These are phyloP conservation scores for Philereme transversata DNA, from an alignment of 2,888 invertebrate genomes.

Conservation along the genomic window DNA sequence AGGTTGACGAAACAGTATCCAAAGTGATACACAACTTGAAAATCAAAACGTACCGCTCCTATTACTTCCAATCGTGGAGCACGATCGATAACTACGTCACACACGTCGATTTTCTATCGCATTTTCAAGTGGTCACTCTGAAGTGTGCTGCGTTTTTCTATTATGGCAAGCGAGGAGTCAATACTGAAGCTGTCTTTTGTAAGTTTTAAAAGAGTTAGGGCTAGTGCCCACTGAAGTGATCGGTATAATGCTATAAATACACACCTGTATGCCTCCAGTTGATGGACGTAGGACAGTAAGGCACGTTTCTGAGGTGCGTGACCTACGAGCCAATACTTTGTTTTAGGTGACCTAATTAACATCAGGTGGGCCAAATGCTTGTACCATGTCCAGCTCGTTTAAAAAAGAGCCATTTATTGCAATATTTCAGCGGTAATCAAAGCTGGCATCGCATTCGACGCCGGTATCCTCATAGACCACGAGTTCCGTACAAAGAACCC, in stretches of 20 bases:
- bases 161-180: conserved; percentile 78
- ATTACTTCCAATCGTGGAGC: conserved; percentile 83
- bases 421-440: conserved; percentile 76
- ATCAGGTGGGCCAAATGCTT: no score
- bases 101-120: conserved; percentile 77
- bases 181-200: conserved; percentile 72
- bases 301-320: no score
- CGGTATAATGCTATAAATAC: no score
- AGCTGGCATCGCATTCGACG: conserved; percentile 83
- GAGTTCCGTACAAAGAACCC: conserved; percentile 86
- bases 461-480: conserved; percentile 85
- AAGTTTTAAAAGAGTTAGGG: conserved; percentile 6
- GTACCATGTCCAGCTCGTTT: no score
- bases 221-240: no score
- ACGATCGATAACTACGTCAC: conserved; percentile 55
- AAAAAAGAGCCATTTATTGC: no score
- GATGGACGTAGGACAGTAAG: no score
- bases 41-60: conserved; percentile 76
- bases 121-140: conserved; percentile 66
- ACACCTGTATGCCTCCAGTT: no score
- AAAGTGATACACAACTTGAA: conserved; percentile 64
- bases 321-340: no score
- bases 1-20: conserved; percentile 80
- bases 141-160: conserved; percentile 83
- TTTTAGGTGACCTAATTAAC: no score